phyloP scores from a whole-genome alignment of 2,797 vertebrate species.

The Psittacula echo region DNA sequence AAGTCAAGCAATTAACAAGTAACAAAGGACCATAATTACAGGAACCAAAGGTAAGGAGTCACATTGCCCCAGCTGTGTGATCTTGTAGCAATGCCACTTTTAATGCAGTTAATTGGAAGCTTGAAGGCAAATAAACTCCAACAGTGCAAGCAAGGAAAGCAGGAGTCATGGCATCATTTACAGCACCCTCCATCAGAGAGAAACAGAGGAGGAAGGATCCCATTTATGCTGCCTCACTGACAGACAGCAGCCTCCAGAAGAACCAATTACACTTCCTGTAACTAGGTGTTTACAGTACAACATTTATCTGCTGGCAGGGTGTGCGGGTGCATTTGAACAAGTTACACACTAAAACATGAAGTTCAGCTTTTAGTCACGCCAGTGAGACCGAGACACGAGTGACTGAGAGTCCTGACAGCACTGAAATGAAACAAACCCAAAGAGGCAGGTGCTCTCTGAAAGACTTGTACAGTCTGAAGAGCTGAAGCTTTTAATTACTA shows the following conservation, averaged over 20 bases:
- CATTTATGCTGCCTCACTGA: background rate
- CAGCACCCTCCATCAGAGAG: background rate
- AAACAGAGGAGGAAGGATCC: background rate
- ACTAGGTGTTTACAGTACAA: background rate
- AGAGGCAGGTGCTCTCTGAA: background rate
- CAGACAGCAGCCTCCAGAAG: background rate
- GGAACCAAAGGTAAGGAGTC: too few species aligned
- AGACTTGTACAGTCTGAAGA: background rate
- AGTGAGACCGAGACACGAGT: background rate
- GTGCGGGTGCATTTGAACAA: rapidly evolving
- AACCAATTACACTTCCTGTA: background rate
- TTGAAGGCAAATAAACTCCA: background rate
- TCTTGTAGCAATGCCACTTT: background rate
- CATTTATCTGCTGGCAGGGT: background rate
- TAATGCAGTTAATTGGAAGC: background rate
- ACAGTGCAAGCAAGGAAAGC: background rate
- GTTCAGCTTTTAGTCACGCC: background rate
- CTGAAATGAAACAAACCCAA: background rate
- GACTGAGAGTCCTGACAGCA: background rate
- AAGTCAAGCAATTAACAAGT: too few species aligned
- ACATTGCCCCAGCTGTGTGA: too few species aligned
- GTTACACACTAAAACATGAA: background rate
- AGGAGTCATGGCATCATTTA: background rate
- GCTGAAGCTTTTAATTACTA: background rate
- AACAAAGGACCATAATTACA: too few species aligned